Evolutionary conservation across 2,113 vertebrate genomes (phyloP).

Genomic region (Microcebus tavaratra): DNA sequence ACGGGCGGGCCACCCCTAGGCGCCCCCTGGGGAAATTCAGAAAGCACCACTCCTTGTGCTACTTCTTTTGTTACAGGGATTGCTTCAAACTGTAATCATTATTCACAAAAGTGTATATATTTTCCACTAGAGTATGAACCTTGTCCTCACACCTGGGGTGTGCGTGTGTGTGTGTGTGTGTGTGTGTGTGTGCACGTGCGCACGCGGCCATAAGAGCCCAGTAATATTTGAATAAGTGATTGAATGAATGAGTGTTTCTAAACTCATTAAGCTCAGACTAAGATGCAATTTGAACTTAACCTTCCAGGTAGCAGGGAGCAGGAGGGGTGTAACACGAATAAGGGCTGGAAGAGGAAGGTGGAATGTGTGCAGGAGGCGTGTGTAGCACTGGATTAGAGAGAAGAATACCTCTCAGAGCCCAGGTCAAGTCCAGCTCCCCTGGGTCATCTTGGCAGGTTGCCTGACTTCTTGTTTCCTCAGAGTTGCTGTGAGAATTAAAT

Average conservation of each 20-base stretch:
- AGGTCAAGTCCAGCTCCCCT: neutral
- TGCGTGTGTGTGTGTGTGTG: neutral
- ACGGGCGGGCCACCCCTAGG: neutral
- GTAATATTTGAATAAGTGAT: neutral
- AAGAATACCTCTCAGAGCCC: no score
- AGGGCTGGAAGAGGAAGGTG: neutral
- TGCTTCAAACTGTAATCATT: neutral
- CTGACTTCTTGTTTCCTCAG: neutral
- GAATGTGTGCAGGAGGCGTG: fast-evolving
- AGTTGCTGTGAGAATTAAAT: neutral
- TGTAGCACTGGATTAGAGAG: fast-evolving
- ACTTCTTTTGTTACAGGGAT: neutral
- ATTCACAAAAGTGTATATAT: neutral
- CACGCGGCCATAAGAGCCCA: neutral
- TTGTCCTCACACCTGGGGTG: neutral
- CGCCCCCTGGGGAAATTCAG: neutral
- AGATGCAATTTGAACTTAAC: neutral
- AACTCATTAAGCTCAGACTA: neutral
- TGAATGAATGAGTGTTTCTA: neutral
- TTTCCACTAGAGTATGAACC: neutral
- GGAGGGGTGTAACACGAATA: fast-evolving
- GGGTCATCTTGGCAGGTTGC: neutral
- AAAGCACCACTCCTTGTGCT: neutral
- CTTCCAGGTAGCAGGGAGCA: neutral
- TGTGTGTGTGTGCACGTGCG: no score